These are phyloP conservation scores for Fregetta grallaria DNA, from an alignment of 2,113 vertebrate genomes.

Conservation along the genomic window DNA sequence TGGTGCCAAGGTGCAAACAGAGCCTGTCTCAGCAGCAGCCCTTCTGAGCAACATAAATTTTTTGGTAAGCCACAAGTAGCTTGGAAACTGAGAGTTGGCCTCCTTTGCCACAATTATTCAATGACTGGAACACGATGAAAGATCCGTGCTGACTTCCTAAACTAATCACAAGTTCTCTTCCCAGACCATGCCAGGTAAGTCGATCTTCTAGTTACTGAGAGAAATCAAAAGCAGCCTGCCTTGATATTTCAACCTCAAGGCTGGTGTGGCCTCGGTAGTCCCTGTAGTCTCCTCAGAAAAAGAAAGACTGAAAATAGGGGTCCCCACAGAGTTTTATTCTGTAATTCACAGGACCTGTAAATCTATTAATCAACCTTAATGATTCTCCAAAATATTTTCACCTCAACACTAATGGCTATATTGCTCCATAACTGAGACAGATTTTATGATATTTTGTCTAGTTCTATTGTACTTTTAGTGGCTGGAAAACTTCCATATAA, in stretches of 20 bases:
- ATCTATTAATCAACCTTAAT: neutral
- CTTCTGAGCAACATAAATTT: neutral
- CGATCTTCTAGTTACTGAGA: neutral
- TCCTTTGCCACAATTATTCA: neutral
- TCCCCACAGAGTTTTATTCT: neutral
- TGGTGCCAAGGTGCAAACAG: neutral
- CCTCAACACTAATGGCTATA: neutral
- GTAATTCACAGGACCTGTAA: neutral
- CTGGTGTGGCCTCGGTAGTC: neutral
- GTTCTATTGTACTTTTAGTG: neutral
- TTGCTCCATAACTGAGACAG: neutral
- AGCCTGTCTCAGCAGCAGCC: neutral
- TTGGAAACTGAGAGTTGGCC: neutral
- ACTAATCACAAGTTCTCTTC: neutral
- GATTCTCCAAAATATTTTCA: conserved; percentile 21
- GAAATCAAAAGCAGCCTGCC: neutral
- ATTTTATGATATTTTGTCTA: conserved; percentile 24
- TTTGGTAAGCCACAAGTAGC: neutral
- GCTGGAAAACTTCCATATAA: conserved; percentile 12
- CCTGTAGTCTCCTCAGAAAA: neutral
- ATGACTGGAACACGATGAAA: neutral
- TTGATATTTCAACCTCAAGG: neutral
- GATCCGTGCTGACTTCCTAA: neutral
- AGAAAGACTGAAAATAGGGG: neutral
- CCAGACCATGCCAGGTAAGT: neutral